These are phyloP conservation scores for Rhea pennata DNA, from an alignment of 2,113 vertebrate genomes.

Conservation along the genomic window DNA sequence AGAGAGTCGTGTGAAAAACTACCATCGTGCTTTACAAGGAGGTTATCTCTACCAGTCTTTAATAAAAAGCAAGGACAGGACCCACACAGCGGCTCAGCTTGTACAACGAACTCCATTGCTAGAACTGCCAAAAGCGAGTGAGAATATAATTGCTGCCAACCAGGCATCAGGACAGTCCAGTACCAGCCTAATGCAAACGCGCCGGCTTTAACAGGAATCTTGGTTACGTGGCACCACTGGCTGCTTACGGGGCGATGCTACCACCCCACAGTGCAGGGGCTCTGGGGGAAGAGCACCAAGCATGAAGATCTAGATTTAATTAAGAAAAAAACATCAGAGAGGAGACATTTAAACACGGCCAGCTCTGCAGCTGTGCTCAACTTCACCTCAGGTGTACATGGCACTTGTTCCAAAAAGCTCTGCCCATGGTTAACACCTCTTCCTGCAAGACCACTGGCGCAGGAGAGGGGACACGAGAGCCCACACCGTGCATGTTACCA, in stretches of 20 bases:
- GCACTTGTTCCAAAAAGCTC: no score
- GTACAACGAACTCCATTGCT: background rate
- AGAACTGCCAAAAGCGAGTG: background rate
- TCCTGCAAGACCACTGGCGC: background rate
- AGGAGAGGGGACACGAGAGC: background rate
- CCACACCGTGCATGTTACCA: background rate
- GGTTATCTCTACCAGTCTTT: background rate
- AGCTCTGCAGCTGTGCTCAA: no score
- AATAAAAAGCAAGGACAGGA: background rate
- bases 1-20: background rate
- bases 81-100: fast-evolving
- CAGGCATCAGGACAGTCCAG: background rate
- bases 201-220: background rate
- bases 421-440: no score
- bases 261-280: no score
- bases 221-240: no score
- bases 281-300: no score
- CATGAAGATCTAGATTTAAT: no score
- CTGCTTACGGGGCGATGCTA: no score
- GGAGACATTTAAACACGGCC: no score
- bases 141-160: background rate
- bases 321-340: no score
- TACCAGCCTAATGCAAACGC: background rate
- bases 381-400: no score
- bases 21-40: background rate